A percentile compares a stretch with the other conserved stretches of the same genome.
Conservation (phyloP, 2,888 invertebrate species). For the Calliphora vomitoria region DNA sequence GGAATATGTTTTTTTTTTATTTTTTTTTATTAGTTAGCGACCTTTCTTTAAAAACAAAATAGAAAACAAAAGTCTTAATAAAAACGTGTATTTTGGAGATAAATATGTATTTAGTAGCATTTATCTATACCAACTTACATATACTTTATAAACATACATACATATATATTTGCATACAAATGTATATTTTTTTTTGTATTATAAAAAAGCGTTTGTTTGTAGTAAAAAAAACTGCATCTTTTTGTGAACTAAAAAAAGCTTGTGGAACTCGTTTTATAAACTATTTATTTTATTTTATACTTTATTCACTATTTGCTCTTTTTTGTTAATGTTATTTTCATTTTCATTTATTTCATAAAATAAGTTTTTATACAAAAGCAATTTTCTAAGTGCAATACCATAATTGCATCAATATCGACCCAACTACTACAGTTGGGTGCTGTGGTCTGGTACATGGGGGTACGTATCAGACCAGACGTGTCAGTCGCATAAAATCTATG, state of each 20-base stretch:
- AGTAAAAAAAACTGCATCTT: neutral
- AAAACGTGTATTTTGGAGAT: too few relatives aligned
- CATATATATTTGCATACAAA: neutral
- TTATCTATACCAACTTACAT: neutral
- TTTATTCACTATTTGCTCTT: neutral
- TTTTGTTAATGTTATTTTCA: neutral
- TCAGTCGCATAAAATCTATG: constrained; percentile 39
- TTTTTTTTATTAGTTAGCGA: neutral
- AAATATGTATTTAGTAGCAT: neutral
- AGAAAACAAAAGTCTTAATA: neutral
- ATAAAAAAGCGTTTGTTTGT: neutral
- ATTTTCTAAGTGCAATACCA: neutral
- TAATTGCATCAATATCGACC: neutral
- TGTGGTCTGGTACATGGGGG: neutral
- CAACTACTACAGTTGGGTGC: neutral
- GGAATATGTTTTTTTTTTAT: neutral
- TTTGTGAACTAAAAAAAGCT: constrained; percentile 5
- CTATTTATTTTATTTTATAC: neutral
- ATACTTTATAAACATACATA: neutral
- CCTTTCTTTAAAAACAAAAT: neutral
- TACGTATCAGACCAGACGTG: neutral
- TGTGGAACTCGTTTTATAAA: constrained; percentile 53
- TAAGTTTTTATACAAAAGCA: neutral
- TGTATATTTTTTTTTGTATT: too few relatives aligned
- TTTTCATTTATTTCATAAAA: constrained; percentile 42